Percentiles rank a stretch among this genome's conserved stretches.
Conservation (phyloP, 2,888 invertebrate genomes). For the Spodoptera exigua region DNA sequence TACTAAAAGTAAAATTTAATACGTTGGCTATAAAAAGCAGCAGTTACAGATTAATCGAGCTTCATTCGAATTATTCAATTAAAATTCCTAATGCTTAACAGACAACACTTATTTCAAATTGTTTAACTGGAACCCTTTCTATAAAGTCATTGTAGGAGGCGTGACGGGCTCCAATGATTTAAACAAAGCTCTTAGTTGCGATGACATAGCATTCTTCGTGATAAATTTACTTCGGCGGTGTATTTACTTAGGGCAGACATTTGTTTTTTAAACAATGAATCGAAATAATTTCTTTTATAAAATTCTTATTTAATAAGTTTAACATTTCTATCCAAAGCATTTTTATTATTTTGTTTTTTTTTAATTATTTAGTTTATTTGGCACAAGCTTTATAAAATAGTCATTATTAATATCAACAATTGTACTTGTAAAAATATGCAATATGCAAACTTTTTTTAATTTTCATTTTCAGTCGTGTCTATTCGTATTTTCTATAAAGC, state of each 20-base stretch:
- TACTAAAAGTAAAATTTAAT: conserved; percentile 29
- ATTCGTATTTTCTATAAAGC: no score
- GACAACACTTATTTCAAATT: conserved; percentile 74
- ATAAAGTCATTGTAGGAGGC: conserved; percentile 79
- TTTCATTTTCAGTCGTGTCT: no score
- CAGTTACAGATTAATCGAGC: conserved; percentile 54
- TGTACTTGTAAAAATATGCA: no score
- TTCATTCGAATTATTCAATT: conserved; percentile 69
- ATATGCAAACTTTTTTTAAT: no score
- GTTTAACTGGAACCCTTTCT: conserved; percentile 75
- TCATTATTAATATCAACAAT: no score
- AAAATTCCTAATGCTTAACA: conserved; percentile 69
- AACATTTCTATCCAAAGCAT: no score
- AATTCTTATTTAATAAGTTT: background rate
- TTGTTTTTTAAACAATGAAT: conserved; percentile 48
- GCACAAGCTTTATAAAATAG: no score
- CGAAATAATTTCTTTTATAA: conserved; percentile 30
- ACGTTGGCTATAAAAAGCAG: conserved; percentile 44
- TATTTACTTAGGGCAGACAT: conserved; percentile 57
- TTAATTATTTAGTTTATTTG: no score
- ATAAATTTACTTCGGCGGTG: conserved; percentile 57
- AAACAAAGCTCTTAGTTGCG: conserved; percentile 84
- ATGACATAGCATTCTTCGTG: conserved; percentile 74
- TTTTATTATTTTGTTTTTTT: no score
- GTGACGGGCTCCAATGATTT: conserved; percentile 76